A percentile compares a stretch with the other conserved stretches of the same genome.
phyloP scores from a whole-genome alignment of 1,140 invertebrate genomes.

The Polypedilum pembai region DNA sequence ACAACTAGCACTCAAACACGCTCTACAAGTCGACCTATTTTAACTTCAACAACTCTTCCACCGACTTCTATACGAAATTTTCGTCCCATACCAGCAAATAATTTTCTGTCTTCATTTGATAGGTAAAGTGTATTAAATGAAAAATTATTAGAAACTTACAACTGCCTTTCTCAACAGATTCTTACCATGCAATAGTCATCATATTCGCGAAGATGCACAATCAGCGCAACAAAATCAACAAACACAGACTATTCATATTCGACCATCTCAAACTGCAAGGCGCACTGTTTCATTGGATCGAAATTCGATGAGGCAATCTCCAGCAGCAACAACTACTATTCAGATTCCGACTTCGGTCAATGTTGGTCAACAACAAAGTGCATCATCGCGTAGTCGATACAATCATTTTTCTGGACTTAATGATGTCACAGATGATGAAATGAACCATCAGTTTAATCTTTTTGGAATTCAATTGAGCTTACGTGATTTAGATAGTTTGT shows the following conservation, averaged over 20 bases:
- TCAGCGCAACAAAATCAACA: slow-evolving; percentile 27
- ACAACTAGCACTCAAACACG: slow-evolving; percentile 59
- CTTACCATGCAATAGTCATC: slow-evolving; percentile 43
- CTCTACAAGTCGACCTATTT: slow-evolving; percentile 56
- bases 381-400: not conserved
- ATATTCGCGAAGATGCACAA: slow-evolving; percentile 37
- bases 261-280: slow-evolving; percentile 22
- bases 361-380: slow-evolving; percentile 1
- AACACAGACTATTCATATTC: not conserved
- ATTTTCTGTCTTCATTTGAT: slow-evolving; percentile 39
- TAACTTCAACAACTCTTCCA: slow-evolving; percentile 45
- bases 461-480: slow-evolving; percentile 29
- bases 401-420: not conserved
- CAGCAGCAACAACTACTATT: not conserved
- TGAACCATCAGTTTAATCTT: slow-evolving; percentile 4
- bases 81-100: slow-evolving; percentile 40
- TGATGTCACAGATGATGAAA: slow-evolving; percentile 21
- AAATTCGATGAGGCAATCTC: not conserved
- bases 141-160: not conserved
- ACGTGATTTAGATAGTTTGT: slow-evolving; percentile 29
- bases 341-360: not conserved
- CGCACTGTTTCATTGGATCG: slow-evolving; percentile 21
- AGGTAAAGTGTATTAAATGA: slow-evolving; percentile 30
- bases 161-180: slow-evolving; percentile 32
- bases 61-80: slow-evolving; percentile 36